These are phyloP conservation scores for Asobara japonica DNA, from an alignment of 1,140 invertebrate species.

Conservation along the genomic window DNA sequence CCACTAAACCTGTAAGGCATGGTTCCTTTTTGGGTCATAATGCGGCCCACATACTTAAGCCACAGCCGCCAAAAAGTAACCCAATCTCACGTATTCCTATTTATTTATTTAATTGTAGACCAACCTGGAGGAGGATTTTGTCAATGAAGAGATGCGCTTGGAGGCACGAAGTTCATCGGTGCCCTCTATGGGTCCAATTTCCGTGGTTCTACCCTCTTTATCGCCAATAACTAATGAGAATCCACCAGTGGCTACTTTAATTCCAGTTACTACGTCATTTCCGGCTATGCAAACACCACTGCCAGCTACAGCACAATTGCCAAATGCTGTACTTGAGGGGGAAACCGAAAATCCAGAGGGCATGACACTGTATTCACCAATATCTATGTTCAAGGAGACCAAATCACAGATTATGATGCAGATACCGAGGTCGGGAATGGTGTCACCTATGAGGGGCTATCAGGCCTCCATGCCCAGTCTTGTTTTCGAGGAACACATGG, in stretches of 20 bases:
- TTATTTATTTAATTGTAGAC: conserved; percentile 52
- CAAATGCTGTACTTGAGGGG: conserved; percentile 41
- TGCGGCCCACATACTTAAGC: conserved; percentile 32
- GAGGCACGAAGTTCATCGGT: conserved; percentile 35
- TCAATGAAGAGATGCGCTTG: conserved; percentile 56
- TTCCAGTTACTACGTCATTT: conserved; percentile 29
- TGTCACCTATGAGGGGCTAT: conserved; percentile 44
- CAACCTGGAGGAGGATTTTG: conserved; percentile 63
- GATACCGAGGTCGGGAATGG: conserved; percentile 44
- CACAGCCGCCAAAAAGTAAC: conserved; percentile 24
- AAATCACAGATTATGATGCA: conserved; percentile 53
- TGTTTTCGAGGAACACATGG: conserved; percentile 46
- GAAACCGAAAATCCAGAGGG: conserved; percentile 49
- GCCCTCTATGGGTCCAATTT: conserved; percentile 48
- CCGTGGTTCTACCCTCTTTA: conserved; percentile 57
- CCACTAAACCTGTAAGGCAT: conserved; percentile 68
- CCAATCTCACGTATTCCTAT: conserved; percentile 25
- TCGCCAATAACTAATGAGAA: conserved; percentile 52
- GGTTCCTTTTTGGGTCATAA: conserved; percentile 62
- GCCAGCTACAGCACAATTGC: conserved; percentile 36
- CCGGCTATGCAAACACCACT: conserved; percentile 41
- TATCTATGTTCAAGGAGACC: conserved; percentile 48
- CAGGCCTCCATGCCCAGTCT: conserved; percentile 48
- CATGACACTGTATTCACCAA: conserved; percentile 50
- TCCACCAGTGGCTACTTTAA: conserved; percentile 42